Evolutionary conservation across 2,888 invertebrate species (phyloP), one percentile per base, ranked within the genome.

Genomic region (Meganola albula): DNA sequence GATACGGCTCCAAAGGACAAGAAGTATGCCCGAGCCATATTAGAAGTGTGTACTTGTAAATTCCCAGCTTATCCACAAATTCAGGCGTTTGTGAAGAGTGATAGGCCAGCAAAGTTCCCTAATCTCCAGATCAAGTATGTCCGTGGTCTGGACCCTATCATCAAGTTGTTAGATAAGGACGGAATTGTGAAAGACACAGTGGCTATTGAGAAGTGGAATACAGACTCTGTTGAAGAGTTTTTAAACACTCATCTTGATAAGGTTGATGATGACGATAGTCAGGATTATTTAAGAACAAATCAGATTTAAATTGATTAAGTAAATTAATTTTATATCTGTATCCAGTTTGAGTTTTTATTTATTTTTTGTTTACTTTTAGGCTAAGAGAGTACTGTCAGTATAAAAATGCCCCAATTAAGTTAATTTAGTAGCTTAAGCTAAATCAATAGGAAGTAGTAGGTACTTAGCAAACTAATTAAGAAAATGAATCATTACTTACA

Each of bases 191-290:
- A 91, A 67, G 97, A 97, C 68, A 91, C 94, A 11, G 90, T 99
- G 13, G 98, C 97, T 30, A 98, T 99, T 64, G 97, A 97, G 58
- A 98, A 98, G 69, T 99, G 99, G 99, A 96, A 98, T 74, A 99
- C 99, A 0, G 98, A 99, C 75, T 95, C 98, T 0, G 94, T 99
- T 2, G 96, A 97, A 69, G 98, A 98, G 74, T 99, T 98, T 82
- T 90, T 99, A 49, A 93, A 92, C 52, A 94, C 96, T 18, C 94
- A 97, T 88, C 88, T 98, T 46, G 88, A 88, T 14, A 88, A 88
- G 33, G 87, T 86, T 42, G 87, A 87, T 23, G 87, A 89, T 31
- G 87, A 87, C 22, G 87, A 88, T 44, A 83, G 84, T 42, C 72
- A 58, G 22, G 85, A 88, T 63, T 90, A 87, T 80, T 86, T 88